Evolutionary conservation across 2,888 invertebrate genomes (phyloP), one percentile per base, ranked within the genome.

Genomic region (Callinectes sapidus): DNA sequence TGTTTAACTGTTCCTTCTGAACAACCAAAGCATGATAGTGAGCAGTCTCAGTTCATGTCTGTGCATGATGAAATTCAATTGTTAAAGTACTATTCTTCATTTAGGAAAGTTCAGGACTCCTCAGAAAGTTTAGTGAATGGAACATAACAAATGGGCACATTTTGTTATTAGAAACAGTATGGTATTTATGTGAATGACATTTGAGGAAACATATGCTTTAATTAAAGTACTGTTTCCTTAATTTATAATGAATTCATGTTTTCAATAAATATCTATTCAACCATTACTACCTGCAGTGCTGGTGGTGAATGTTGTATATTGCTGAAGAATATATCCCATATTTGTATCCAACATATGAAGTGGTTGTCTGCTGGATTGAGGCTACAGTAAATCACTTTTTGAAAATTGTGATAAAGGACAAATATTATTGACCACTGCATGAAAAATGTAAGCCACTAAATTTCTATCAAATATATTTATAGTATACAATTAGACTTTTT

Each of bases 151-250:
- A n/a, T 28, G 71, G 71, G 71, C 71, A 13, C 28, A 71, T 71
- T 71, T 71, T 71, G 71, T 71, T 71, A 71, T 71, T 81, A 81
- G 81, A 81, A 81, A 81, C 81, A 81, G 6, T 81, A 81, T 81
- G 81, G 81, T 81, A 81, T 35, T 18, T 16, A n/a, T 71, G 14
- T 32, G 35, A 32, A 2, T 32, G 32, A 14, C 16, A 35, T 32
- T 81, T 13, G 35, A 81, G 32, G 71, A 23, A 32, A 81, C 16
- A 35, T 16, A 35, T 35, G 8, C n/a, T 35, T 81, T 81, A n/a
- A 81, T 35, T 81, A 81, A 81, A 35, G 32, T 14, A 13, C 81
- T 35, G 10, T 81, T 66, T 89, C 13, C 18, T 66, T 6, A 48
- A 48, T 61, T 39, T n/a, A 18, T 10, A 66, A 35, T 23, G 1